A percentile compares a stretch with the other conserved stretches of the same genome.
These are phyloP conservation scores for Castor canadensis DNA, from an alignment of 2,113 vertebrate species.

Conservation along the genomic window DNA sequence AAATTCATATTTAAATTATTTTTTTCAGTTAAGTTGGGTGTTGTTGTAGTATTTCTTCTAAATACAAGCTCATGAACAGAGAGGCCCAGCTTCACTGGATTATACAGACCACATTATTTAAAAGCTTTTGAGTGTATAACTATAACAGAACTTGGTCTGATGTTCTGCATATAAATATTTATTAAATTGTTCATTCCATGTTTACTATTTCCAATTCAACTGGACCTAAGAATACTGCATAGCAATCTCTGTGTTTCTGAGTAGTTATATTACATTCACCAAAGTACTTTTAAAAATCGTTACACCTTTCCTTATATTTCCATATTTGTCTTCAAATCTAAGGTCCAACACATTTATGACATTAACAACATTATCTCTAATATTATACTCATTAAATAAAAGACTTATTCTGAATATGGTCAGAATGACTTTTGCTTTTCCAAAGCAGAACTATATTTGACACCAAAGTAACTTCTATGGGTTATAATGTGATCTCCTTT, in stretches of 20 bases:
- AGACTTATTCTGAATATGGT: neutral
- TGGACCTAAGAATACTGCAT: neutral
- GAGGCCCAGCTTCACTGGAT: neutral
- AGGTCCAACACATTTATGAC: neutral
- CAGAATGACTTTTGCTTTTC: neutral
- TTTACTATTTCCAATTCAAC: neutral
- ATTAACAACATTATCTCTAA: neutral
- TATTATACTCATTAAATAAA: neutral
- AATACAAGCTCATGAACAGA: neutral
- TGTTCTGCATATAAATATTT: neutral
- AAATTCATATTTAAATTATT: slow-evolving; percentile 27
- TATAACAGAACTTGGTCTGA: neutral
- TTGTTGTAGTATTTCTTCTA: neutral
- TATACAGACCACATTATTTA: neutral
- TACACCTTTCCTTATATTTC: neutral
- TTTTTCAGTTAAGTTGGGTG: neutral
- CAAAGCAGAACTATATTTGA: neutral
- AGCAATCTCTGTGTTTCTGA: neutral
- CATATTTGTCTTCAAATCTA: neutral
- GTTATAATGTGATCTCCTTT: neutral
- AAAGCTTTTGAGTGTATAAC: neutral
- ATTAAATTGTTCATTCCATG: neutral
- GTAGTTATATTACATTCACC: neutral
- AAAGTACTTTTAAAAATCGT: neutral
- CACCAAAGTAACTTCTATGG: neutral